A percentile compares a stretch with the other conserved stretches of the same genome.
These are phyloP conservation scores for Virgularia gustaviana DNA, from an alignment of 92 coral and sea anemone species.

Conservation along the genomic window DNA sequence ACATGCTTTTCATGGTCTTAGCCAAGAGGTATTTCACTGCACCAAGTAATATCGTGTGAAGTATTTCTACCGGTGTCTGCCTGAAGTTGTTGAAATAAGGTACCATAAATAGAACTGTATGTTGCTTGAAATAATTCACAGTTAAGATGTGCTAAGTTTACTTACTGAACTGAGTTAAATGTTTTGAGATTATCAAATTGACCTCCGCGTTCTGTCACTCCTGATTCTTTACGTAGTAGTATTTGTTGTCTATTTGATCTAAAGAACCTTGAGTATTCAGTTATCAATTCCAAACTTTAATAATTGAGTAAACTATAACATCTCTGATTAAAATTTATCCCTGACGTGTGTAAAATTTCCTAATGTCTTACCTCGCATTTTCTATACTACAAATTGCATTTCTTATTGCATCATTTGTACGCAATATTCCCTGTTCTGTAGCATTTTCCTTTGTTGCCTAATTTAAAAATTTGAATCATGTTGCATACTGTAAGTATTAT, in stretches of 20 bases:
- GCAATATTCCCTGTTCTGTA: not conserved
- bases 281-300: too few relatives aligned
- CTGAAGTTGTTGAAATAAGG: too few relatives aligned
- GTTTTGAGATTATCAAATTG: slow-evolving; percentile 22
- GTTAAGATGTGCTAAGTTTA: too few relatives aligned
- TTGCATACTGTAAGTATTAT: too few relatives aligned
- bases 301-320: too few relatives aligned
- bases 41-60: slow-evolving; percentile 9
- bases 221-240: not conserved
- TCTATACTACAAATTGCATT: not conserved
- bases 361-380: not conserved
- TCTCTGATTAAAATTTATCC: too few relatives aligned
- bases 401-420: slow-evolving; percentile 5
- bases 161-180: slow-evolving; percentile 7
- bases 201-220: not conserved
- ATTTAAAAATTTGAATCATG: too few relatives aligned
- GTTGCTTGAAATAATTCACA: too few relatives aligned
- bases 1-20: not conserved
- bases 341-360: too few relatives aligned
- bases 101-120: too few relatives aligned
- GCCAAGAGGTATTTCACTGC: slow-evolving; percentile 7
- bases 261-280: too few relatives aligned
- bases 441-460: slow-evolving; percentile 22
- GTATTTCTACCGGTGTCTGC: slow-evolving; percentile 16
- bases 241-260: not conserved